phyloP scores from a whole-genome alignment of 1,140 invertebrate species.

The Drosophila sp. region DNA sequence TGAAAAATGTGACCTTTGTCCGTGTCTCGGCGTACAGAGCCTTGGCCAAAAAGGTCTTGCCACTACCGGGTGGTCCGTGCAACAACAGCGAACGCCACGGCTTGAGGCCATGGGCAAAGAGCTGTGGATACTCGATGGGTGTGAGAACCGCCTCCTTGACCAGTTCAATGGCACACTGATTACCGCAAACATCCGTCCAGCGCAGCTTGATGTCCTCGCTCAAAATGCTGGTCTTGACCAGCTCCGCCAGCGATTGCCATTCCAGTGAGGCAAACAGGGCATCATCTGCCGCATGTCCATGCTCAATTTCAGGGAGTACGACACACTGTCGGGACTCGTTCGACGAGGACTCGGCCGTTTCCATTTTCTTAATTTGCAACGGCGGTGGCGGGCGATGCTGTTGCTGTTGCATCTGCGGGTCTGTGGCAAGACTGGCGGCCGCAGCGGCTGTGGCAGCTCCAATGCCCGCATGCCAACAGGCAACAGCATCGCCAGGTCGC shows the following conservation, averaged over 20 bases:
- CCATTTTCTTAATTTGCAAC: constrained; percentile 67
- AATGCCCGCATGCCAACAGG: constrained; percentile 60
- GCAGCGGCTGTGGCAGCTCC: constrained; percentile 61
- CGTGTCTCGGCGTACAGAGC: constrained; percentile 93
- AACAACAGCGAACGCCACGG: constrained; percentile 94
- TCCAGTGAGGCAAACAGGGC: constrained; percentile 61
- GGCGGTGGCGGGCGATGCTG: constrained; percentile 13
- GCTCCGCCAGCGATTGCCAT: constrained; percentile 71
- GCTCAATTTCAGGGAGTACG: constrained; percentile 71
- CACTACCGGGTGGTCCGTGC: constrained; percentile 93
- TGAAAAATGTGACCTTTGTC: constrained; percentile 92
- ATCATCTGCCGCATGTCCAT: constrained; percentile 59
- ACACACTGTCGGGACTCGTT: not conserved
- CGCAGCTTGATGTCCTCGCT: constrained; percentile 58
- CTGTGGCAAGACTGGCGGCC: constrained; percentile 37
- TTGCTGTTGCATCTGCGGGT: constrained; percentile 13
- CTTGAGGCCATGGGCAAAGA: constrained; percentile 91
- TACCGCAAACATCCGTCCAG: constrained; percentile 91
- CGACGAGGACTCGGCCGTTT: constrained; percentile 34
- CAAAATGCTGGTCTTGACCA: constrained; percentile 73
- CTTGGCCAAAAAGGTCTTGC: constrained; percentile 95
- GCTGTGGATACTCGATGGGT: constrained; percentile 92
- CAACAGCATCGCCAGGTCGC: constrained; percentile 35
- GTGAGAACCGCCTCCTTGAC: constrained; percentile 96
- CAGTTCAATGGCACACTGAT: constrained; percentile 91